phyloP scores from a whole-genome alignment of 2,888 invertebrate species.

The Ophioninae sp. region DNA sequence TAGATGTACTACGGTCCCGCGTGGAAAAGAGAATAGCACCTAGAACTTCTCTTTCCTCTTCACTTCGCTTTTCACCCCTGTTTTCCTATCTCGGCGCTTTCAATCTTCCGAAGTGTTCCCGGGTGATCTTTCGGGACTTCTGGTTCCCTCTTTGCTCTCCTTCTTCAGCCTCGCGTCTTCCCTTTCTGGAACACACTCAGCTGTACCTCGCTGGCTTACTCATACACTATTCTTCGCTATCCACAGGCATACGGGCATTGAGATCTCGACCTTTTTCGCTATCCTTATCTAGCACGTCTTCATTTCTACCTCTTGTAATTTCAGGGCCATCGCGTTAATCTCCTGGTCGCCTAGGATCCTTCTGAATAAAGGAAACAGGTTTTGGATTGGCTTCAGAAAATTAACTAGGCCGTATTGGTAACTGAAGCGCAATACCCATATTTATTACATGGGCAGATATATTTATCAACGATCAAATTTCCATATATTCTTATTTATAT shows the following conservation, averaged over 20 bases:
- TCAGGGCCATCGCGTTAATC: slow-evolving; percentile 32
- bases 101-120: slow-evolving; percentile 63
- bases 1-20: slow-evolving; percentile 41
- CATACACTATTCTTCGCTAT: not conserved
- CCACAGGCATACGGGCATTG: slow-evolving; percentile 14
- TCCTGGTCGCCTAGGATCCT: slow-evolving; percentile 2
- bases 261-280: slow-evolving; percentile 19
- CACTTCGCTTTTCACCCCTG: not conserved
- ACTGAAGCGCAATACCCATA: too few species aligned
- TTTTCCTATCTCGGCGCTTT: slow-evolving; percentile 56
- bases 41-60: not conserved
- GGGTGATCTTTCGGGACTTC: slow-evolving; percentile 57
- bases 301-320: slow-evolving; percentile 34
- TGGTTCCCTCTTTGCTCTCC: slow-evolving; percentile 41
- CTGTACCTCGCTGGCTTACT: slow-evolving; percentile 19
- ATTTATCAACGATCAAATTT: not conserved
- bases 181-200: slow-evolving; percentile 40
- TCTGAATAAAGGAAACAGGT: not conserved
- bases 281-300: slow-evolving; percentile 26
- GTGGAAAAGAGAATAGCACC: slow-evolving; percentile 51
- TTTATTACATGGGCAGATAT: too few species aligned
- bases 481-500: too few species aligned
- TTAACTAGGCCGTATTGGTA: not conserved
- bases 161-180: slow-evolving; percentile 34
- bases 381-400: slow-evolving; percentile 28